Percentiles rank a stretch among this genome's conserved stretches.
Evolutionary conservation across 2,113 vertebrate species (phyloP).

Genomic region (Rhinolophus sinicus): DNA sequence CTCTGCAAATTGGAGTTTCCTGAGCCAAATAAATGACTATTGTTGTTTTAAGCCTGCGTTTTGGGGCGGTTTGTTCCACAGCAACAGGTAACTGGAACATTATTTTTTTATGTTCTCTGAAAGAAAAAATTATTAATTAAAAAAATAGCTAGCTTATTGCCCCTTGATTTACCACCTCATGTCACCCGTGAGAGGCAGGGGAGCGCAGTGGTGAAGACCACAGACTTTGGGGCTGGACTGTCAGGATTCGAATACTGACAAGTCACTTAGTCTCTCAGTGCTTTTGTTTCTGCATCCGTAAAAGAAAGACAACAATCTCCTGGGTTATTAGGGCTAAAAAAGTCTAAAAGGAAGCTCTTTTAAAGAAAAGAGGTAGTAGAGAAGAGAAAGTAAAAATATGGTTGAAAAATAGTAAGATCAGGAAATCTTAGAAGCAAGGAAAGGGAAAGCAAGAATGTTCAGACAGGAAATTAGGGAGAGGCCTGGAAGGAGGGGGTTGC

Average conservation of each 20-base stretch:
- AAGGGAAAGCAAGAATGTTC: not conserved
- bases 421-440: not conserved
- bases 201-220: not conserved
- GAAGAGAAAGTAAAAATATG: not conserved
- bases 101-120: not conserved
- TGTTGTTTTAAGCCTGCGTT: not conserved
- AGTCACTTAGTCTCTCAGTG: not conserved
- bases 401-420: not conserved
- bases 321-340: not conserved
- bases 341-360: constrained; percentile 12
- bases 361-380: not conserved
- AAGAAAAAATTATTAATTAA: not conserved
- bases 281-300: not conserved
- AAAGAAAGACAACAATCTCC: not conserved
- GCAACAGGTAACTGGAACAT: not conserved
- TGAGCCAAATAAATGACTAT: not conserved
- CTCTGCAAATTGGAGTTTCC: not conserved
- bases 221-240: not conserved
- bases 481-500: not conserved
- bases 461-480: not conserved
- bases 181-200: not conserved
- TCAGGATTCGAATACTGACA: not conserved
- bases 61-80: not conserved
- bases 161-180: not conserved
- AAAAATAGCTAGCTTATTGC: not conserved